Evolutionary conservation across 2,797 vertebrate species (phyloP).

Genomic region (Syndactyla subalaris): DNA sequence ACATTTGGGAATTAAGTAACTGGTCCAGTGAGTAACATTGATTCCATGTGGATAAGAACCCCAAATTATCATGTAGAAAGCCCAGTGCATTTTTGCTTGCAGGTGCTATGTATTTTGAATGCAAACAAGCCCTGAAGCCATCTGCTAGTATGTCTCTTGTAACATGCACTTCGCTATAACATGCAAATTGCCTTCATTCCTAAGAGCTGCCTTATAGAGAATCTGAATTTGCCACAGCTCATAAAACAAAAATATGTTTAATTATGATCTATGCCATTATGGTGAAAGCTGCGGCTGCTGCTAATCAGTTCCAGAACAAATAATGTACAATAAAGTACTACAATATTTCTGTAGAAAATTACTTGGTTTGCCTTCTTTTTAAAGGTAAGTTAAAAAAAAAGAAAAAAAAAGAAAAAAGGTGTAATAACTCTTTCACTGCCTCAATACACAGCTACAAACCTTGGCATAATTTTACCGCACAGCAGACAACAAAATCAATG

Average conservation of each 20-base stretch:
- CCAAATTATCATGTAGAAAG: not conserved
- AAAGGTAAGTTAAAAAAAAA: not conserved
- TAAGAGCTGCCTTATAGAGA: conserved; percentile 15
- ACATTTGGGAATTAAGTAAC: not conserved
- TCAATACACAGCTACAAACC: not conserved
- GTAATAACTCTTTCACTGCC: not conserved
- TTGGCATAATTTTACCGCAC: not conserved
- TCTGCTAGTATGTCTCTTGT: conserved; percentile 24
- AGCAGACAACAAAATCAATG: conserved; percentile 10
- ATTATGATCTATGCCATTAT: conserved; percentile 52
- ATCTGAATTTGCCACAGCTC: conserved; percentile 33
- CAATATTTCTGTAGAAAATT: not conserved
- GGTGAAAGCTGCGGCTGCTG: not conserved
- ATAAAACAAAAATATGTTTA: conserved; percentile 51
- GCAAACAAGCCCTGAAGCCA: conserved; percentile 19
- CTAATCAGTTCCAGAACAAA: conserved; percentile 45
- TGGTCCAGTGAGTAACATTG: not conserved
- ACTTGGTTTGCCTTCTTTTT: not conserved
- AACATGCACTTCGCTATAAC: conserved; percentile 18
- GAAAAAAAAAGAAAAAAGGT: not conserved
- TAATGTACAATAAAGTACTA: conserved; percentile 4
- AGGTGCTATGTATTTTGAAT: conserved; percentile 32
- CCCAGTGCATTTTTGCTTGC: not conserved
- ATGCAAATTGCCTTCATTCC: conserved; percentile 16
- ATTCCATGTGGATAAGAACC: not conserved